phyloP scores from a whole-genome alignment of 64 coral and sea anemone genomes.

The Platygyra sinensis region DNA sequence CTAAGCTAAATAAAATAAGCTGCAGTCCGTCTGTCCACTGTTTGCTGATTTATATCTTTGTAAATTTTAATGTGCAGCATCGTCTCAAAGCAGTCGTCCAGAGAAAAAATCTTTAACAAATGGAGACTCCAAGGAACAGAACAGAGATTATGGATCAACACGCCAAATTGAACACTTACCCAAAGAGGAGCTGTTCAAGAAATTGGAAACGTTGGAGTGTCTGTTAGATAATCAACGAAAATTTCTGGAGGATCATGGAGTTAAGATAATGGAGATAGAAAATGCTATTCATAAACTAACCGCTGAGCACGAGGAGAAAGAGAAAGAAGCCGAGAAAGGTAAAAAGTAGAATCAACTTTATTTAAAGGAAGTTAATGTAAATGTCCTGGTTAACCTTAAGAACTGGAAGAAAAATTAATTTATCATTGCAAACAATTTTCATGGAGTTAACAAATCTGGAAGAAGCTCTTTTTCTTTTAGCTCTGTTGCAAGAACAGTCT shows the following conservation, averaged over 20 bases:
- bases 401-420: no score
- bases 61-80: not conserved
- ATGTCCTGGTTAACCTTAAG: no score
- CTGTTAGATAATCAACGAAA: conserved; percentile 23
- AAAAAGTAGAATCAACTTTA: no score
- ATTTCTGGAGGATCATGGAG: conserved; percentile 24
- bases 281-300: not conserved
- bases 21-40: no score
- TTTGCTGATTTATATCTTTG: not conserved
- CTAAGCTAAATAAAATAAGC: not conserved
- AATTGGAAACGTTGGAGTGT: conserved; percentile 18
- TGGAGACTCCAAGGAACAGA: not conserved
- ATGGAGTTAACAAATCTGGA: no score
- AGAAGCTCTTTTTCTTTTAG: no score
- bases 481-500: no score
- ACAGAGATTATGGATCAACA: conserved; percentile 14
- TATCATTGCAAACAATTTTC: no score
- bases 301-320: not conserved
- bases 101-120: conserved; percentile 4
- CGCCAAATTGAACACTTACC: not conserved
- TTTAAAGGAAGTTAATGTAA: no score
- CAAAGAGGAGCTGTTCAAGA: not conserved
- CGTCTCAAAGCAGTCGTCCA: not conserved
- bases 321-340: not conserved
- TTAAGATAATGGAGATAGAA: conserved; percentile 38